These are phyloP conservation scores for Rugalucina vietnamica DNA, from an alignment of 2,888 invertebrate genomes.

Conservation along the genomic window DNA sequence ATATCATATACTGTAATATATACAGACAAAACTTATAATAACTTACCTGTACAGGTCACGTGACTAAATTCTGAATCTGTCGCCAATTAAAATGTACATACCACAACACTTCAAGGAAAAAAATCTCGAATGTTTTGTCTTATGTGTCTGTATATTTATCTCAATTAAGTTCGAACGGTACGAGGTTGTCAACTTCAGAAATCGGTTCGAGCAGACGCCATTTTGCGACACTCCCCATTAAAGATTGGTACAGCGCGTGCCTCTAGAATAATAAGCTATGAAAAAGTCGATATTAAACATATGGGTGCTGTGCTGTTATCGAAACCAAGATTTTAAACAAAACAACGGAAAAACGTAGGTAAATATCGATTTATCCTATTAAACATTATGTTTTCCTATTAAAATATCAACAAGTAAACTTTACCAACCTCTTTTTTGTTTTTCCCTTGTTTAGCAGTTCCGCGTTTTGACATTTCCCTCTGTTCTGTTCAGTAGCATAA, in stretches of 20 bases:
- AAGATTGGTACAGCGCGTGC: constrained; percentile 34
- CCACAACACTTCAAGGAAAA: too few species aligned
- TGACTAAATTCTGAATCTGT: too few species aligned
- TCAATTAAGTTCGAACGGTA: too few species aligned
- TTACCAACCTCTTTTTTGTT: constrained; percentile 7
- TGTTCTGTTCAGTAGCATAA: background rate
- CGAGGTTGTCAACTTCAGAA: background rate
- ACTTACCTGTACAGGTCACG: too few species aligned
- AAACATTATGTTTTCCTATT: background rate
- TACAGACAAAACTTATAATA: too few species aligned
- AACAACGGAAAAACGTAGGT: constrained; percentile 7
- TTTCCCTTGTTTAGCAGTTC: background rate
- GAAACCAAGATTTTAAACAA: background rate
- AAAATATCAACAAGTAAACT: constrained; percentile 4
- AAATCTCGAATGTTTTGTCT: too few species aligned
- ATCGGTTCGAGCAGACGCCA: background rate
- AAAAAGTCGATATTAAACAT: constrained; percentile 22
- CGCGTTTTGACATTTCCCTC: constrained; percentile 4
- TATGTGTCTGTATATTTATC: too few species aligned
- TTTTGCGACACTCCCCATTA: constrained; percentile 19
- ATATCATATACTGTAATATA: too few species aligned
- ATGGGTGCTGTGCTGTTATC: constrained; percentile 4
- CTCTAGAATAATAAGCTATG: background rate
- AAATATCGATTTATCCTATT: constrained; percentile 1
- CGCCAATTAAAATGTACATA: too few species aligned